Evolutionary conservation across 2,888 invertebrate genomes (phyloP).

Genomic region (Morpho achilles): DNA sequence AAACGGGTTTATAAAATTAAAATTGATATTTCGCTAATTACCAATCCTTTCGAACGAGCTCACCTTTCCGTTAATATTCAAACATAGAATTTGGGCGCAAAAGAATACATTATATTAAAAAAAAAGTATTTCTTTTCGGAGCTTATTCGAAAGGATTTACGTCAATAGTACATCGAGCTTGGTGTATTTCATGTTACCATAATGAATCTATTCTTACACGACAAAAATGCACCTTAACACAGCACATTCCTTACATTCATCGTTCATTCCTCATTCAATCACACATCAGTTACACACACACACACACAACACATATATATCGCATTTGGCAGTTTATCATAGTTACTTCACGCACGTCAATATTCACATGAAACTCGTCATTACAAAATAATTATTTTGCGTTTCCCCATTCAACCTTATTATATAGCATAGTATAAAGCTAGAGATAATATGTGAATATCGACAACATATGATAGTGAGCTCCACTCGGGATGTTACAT

Average conservation of each 20-base stretch:
- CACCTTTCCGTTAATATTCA: constrained; percentile 30
- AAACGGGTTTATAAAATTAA: constrained; percentile 67
- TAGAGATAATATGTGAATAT: constrained; percentile 61
- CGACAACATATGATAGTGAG: constrained; percentile 52
- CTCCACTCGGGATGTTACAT: constrained; percentile 57
- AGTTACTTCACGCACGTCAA: constrained; percentile 56
- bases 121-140: constrained; percentile 36
- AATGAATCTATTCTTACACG: constrained; percentile 65
- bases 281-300: constrained; percentile 32
- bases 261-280: constrained; percentile 31
- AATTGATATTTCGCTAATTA: constrained; percentile 59
- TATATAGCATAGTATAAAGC: constrained; percentile 34
- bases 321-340: constrained; percentile 75
- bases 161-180: constrained; percentile 61
- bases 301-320: constrained; percentile 35
- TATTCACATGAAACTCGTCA: constrained; percentile 62
- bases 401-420: constrained; percentile 28
- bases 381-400: constrained; percentile 35
- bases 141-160: constrained; percentile 54
- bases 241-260: constrained; percentile 31
- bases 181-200: constrained; percentile 67
- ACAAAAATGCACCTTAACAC: constrained; percentile 48
- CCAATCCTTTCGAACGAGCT: constrained; percentile 58
- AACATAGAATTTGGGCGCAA: constrained; percentile 25
- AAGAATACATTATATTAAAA: constrained; percentile 22